Evolutionary conservation across 2,113 vertebrate species (phyloP).

Genomic region (Paradisaea rubra): DNA sequence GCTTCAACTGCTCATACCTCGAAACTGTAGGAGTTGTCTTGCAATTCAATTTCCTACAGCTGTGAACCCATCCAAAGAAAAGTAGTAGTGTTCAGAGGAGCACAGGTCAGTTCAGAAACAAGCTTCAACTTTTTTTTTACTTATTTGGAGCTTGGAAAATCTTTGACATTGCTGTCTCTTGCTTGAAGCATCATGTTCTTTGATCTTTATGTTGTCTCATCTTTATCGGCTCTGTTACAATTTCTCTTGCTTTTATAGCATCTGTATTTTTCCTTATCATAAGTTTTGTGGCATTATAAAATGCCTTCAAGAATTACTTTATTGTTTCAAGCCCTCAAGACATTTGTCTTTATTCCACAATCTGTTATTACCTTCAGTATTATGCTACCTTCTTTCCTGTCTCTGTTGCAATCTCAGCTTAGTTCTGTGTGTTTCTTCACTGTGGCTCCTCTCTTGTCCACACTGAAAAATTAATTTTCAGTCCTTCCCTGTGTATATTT

Average conservation of each 20-base stretch:
- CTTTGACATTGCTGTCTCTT: slow-evolving; percentile 20
- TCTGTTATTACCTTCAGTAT: slow-evolving; percentile 27
- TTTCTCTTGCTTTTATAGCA: slow-evolving; percentile 26
- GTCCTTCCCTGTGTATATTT: not conserved
- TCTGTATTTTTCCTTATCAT: slow-evolving; percentile 50
- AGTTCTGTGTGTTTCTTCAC: not conserved
- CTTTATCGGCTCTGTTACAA: slow-evolving; percentile 21
- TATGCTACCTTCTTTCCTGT: not conserved
- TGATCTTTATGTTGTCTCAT: slow-evolving; percentile 52
- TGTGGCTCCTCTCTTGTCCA: not conserved
- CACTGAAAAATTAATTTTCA: not conserved
- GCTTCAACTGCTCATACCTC: not conserved
- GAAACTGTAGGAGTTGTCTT: not conserved
- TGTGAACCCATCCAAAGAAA: not conserved
- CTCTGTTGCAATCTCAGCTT: not conserved
- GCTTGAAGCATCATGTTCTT: slow-evolving; percentile 46
- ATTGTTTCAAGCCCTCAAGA: slow-evolving; percentile 42
- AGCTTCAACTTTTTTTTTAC: not conserved
- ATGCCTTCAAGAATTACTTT: slow-evolving; percentile 55
- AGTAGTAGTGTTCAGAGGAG: not conserved
- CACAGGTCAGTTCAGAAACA: slow-evolving; percentile 18
- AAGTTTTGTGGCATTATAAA: slow-evolving; percentile 52
- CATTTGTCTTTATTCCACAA: slow-evolving; percentile 33
- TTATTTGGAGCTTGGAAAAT: slow-evolving; percentile 3
- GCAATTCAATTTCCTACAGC: not conserved